Evolutionary conservation across 2,113 vertebrate species (phyloP).

Genomic region (Sialia sialis): DNA sequence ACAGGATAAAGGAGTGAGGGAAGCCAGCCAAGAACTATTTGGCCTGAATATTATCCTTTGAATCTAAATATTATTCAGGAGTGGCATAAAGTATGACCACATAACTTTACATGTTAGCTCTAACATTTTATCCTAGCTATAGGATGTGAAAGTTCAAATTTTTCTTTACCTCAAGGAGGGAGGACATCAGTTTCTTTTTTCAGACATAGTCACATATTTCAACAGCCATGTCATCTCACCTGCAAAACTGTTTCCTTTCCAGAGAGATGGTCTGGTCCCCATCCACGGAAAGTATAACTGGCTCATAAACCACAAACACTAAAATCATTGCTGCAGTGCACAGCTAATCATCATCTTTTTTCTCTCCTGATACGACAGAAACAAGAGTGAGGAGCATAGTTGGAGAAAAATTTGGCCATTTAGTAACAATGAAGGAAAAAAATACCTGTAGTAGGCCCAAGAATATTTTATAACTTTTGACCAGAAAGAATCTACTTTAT

Average conservation of each 20-base stretch:
- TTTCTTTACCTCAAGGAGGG: neutral
- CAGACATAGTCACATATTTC: neutral
- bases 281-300: neutral
- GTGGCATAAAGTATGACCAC: neutral
- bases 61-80: neutral
- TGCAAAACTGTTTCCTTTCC: neutral
- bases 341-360: neutral
- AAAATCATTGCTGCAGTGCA: neutral
- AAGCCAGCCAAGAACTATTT: neutral
- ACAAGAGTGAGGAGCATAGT: neutral
- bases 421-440: neutral
- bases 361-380: neutral
- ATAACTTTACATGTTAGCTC: neutral
- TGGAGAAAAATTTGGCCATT: neutral
- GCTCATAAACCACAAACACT: neutral
- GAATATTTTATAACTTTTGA: neutral
- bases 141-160: neutral
- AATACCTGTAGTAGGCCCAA: rapidly evolving
- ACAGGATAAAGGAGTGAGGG: neutral
- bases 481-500: neutral
- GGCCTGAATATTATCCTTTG: neutral
- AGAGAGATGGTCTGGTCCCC: neutral
- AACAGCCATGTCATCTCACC: neutral
- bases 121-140: neutral
- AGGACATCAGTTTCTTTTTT: neutral